Conservation (phyloP, 2,113 vertebrate species). For the Numida meleagris region DNA sequence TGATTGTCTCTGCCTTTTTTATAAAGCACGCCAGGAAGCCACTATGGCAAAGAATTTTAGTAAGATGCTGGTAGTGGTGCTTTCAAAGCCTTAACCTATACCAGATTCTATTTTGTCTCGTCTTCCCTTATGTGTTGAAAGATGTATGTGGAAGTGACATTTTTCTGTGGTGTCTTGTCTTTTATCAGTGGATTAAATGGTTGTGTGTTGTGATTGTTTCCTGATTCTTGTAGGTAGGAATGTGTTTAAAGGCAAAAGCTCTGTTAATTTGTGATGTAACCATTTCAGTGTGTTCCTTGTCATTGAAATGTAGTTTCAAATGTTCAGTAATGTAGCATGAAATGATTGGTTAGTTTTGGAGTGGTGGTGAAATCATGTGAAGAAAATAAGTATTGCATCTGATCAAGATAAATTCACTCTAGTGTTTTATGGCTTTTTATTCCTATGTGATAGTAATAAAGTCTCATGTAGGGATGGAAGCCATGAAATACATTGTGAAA, state of each 20-base stretch:
- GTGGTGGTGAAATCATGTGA: slow-evolving; percentile 86
- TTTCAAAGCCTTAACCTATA: slow-evolving; percentile 59
- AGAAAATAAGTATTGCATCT: slow-evolving; percentile 87
- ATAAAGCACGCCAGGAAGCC: slow-evolving; percentile 33
- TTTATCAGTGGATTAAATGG: slow-evolving; percentile 76
- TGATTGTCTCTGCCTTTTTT: not conserved
- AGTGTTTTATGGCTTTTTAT: slow-evolving; percentile 99
- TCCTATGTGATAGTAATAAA: slow-evolving; percentile 99
- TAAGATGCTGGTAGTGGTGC: slow-evolving; percentile 57
- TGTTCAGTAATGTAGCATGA: slow-evolving; percentile 83
- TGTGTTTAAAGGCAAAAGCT: slow-evolving; percentile 74
- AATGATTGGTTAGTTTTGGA: slow-evolving; percentile 84
- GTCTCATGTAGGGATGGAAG: slow-evolving; percentile 99
- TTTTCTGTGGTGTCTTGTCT: slow-evolving; percentile 80
- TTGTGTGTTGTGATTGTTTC: slow-evolving; percentile 78
- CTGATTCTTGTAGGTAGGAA: slow-evolving; percentile 75
- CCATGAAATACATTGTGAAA: slow-evolving; percentile 97
- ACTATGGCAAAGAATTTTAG: not conserved
- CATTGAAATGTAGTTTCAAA: slow-evolving; percentile 81
- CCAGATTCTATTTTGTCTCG: slow-evolving; percentile 76
- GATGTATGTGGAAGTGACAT: slow-evolving; percentile 78
- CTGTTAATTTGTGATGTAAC: slow-evolving; percentile 81
- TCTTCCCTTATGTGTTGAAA: slow-evolving; percentile 78
- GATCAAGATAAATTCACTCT: slow-evolving; percentile 91
- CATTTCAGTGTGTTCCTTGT: slow-evolving; percentile 80